A percentile compares a stretch with the other conserved stretches of the same genome.
Conservation (phyloP, 2,797 vertebrate genomes). For the Darevskia nairensis region DNA sequence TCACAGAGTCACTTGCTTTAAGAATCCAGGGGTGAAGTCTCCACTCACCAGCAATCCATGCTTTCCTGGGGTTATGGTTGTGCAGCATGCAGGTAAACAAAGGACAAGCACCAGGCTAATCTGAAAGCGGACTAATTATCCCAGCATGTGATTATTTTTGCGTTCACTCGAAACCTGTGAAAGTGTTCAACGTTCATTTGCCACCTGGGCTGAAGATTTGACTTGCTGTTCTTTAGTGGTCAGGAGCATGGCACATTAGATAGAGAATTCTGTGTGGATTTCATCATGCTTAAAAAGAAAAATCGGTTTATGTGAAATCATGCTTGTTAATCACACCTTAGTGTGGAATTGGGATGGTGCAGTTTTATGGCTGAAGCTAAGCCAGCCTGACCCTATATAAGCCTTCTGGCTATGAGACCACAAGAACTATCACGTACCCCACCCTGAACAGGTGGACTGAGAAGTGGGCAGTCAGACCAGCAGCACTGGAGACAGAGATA, state of each 20-base stretch:
- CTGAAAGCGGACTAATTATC: neutral
- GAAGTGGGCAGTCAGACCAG: neutral
- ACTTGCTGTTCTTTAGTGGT: neutral
- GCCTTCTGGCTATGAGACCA: neutral
- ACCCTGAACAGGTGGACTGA: neutral
- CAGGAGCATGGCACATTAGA: neutral
- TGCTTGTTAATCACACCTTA: neutral
- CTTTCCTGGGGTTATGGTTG: neutral
- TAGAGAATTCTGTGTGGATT: neutral
- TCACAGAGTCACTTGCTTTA: constrained; percentile 1
- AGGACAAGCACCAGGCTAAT: neutral
- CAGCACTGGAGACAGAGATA: neutral
- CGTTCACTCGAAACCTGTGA: neutral
- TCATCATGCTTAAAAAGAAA: neutral
- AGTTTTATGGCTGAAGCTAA: neutral
- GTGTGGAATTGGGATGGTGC: neutral
- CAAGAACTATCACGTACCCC: neutral
- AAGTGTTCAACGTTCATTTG: neutral
- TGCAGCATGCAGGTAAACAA: neutral
- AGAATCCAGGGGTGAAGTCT: neutral
- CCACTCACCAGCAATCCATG: neutral
- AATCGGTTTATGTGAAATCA: neutral
- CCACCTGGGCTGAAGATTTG: neutral
- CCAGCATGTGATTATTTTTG: neutral
- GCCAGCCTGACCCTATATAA: neutral